These are phyloP conservation scores for Drosophila ohnishii DNA, from an alignment of 1,140 invertebrate genomes.

Conservation along the genomic window DNA sequence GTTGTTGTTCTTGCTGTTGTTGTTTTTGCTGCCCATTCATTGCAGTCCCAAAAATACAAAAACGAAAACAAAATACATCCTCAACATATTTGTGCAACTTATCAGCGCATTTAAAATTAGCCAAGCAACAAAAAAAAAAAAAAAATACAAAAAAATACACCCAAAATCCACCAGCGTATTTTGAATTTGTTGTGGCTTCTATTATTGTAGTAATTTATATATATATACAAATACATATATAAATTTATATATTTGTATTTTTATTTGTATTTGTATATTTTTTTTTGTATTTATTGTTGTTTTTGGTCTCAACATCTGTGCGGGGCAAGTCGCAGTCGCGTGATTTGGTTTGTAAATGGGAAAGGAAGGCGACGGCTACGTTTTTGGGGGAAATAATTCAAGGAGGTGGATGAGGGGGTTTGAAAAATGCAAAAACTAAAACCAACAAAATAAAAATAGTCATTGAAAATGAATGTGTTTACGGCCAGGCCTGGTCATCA, in stretches of 20 bases:
- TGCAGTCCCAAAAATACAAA: conserved; percentile 43
- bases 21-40: conserved; percentile 45
- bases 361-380: conserved; percentile 31
- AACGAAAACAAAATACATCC: conserved; percentile 52
- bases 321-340: conserved; percentile 67
- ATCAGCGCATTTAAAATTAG: conserved; percentile 81
- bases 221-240: background rate
- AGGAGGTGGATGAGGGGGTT: background rate
- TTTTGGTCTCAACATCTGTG: conserved; percentile 58
- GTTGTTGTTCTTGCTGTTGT: conserved; percentile 14
- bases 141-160: conserved; percentile 1
- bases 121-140: conserved; percentile 25
- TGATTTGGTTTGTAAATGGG: conserved; percentile 80
- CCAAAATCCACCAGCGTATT: conserved; percentile 49
- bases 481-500: conserved; percentile 50
- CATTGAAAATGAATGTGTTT: conserved; percentile 72
- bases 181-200: conserved; percentile 37
- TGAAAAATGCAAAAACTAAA: conserved; percentile 72
- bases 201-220: conserved; percentile 17
- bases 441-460: conserved; percentile 73
- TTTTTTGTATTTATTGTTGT: conserved; percentile 1
- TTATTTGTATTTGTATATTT: background rate
- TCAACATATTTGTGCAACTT: conserved; percentile 78
- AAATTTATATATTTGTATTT: background rate
- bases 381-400: conserved; percentile 10